Conservation (phyloP, 2,797 vertebrate genomes). For the Acanthurus tractus region DNA sequence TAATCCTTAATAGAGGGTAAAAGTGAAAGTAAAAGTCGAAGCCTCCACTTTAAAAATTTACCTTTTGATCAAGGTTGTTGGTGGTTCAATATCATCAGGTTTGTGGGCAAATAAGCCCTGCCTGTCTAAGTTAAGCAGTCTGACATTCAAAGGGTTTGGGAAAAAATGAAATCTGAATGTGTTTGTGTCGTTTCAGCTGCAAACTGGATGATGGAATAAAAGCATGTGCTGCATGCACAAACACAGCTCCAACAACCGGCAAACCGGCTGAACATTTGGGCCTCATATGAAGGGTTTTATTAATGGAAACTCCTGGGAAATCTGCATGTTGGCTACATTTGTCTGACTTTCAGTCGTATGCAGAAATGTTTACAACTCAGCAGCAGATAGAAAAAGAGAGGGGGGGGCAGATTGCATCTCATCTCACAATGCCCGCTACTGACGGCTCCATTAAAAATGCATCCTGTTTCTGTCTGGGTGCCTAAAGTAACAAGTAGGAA, state of each 20-base stretch:
- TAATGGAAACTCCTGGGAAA: slow-evolving; percentile 65
- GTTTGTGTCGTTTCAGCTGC: slow-evolving; percentile 47
- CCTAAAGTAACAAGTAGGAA: slow-evolving; percentile 38
- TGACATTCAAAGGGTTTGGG: slow-evolving; percentile 14
- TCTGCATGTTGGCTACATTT: slow-evolving; percentile 35
- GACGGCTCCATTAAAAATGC: slow-evolving; percentile 56
- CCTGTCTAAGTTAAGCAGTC: slow-evolving; percentile 24
- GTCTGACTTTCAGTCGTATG: slow-evolving; percentile 37
- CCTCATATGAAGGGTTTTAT: slow-evolving; percentile 51
- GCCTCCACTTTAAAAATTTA: neutral
- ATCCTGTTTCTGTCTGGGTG: slow-evolving; percentile 49
- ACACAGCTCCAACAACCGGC: slow-evolving; percentile 16
- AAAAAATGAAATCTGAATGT: slow-evolving; percentile 22
- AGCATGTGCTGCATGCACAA: slow-evolving; percentile 26
- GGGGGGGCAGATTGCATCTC: too few relatives aligned
- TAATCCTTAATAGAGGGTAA: slow-evolving; percentile 41
- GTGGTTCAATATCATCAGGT: neutral
- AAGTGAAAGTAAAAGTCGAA: slow-evolving; percentile 43
- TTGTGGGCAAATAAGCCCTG: slow-evolving; percentile 17
- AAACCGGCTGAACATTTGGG: slow-evolving; percentile 28
- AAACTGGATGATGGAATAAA: slow-evolving; percentile 51
- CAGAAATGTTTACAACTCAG: slow-evolving; percentile 42
- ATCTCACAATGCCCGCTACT: slow-evolving; percentile 25
- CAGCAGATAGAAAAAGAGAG: neutral
- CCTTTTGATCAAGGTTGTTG: slow-evolving; percentile 2